These are phyloP conservation scores for Anableps anableps DNA, from an alignment of 2,797 vertebrate species.

Conservation along the genomic window DNA sequence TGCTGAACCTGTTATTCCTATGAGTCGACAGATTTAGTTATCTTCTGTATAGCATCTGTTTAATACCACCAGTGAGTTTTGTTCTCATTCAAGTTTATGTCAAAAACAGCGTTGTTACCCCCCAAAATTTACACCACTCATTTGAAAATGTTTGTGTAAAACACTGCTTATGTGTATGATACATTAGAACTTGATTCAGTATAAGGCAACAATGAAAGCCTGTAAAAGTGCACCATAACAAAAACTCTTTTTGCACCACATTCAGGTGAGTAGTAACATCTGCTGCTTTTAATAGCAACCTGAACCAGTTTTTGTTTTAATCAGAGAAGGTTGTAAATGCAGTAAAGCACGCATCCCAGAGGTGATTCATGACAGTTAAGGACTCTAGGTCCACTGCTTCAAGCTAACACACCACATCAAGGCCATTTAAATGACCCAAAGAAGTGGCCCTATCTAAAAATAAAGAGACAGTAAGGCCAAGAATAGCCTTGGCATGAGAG, in stretches of 20 bases:
- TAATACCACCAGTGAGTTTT: not conserved
- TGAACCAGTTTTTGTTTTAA: constrained; percentile 33
- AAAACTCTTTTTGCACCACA: constrained; percentile 29
- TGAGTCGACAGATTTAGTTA: not conserved
- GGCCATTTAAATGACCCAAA: constrained; percentile 78
- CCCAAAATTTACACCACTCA: not conserved
- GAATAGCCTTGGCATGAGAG: constrained; percentile 79
- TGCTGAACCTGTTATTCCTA: not conserved
- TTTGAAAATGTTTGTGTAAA: not conserved
- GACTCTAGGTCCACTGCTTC: constrained; percentile 45
- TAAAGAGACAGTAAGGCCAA: constrained; percentile 77
- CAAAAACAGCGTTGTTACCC: not conserved
- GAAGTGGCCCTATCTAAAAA: constrained; percentile 81
- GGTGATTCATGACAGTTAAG: constrained; percentile 57
- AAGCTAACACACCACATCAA: constrained; percentile 69
- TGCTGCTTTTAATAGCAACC: constrained; percentile 51
- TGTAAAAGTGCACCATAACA: constrained; percentile 37
- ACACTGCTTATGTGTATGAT: not conserved
- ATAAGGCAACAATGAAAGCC: constrained; percentile 32
- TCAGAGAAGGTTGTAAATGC: constrained; percentile 34
- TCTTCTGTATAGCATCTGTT: not conserved
- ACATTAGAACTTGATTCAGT: too few species aligned
- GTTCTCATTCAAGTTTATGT: too few species aligned
- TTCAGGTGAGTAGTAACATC: constrained; percentile 67
- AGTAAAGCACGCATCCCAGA: constrained; percentile 40